Evolutionary conservation across 1,140 invertebrate species (phyloP), one percentile per base, ranked within the genome.

Genomic region (Tetragnatha versicolor): DNA sequence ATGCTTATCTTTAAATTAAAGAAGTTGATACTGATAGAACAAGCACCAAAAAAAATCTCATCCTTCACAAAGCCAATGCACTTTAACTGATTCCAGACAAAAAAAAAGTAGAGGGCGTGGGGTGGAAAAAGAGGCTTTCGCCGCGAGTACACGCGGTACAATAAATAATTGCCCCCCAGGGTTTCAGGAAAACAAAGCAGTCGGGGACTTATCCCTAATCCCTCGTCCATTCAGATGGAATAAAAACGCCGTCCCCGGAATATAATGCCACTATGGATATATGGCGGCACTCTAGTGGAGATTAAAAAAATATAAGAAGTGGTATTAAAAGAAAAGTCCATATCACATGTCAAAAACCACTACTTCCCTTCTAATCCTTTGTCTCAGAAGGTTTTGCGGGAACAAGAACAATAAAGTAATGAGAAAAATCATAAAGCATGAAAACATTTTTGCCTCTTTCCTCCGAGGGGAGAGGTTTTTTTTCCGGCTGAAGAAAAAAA

Each of bases 341-440:
- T 77, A 77, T 77, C 73, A 47, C 60, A 65, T 77, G 73, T 77
- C 73, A 77, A 37, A 65, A 77, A 77, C 73, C 73, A 25, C 73
- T 63, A 77, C 53, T 66, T 51, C n/a, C n/a, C 10, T 25, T n/a
- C 5, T 77, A 77, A 77, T 77, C 73, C 61, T 77, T 55, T 66
- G 73, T 77, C 73, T 35, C 47, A 5, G 29, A 45, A 75, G 58
- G 14, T 75, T 58, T 60, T 27, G 47, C 33, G 35, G 47, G 47
- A 77, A 51, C 60, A 51, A 25, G 60, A 66, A 77, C 73, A 77
- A 77, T 77, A 63, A 65, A 77, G 49, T 77, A 77, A 77, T 77
- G 73, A 77, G 73, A 77, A 77, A 77, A 77, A 77, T 77, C 73
- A 77, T 77, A 77, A 77, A 77, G 73, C 73, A 77, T 77, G 61